A percentile compares a stretch with the other conserved stretches of the same genome.
These are phyloP conservation scores for Synergus laeviventris DNA, from an alignment of 2,888 invertebrate species.

Conservation along the genomic window DNA sequence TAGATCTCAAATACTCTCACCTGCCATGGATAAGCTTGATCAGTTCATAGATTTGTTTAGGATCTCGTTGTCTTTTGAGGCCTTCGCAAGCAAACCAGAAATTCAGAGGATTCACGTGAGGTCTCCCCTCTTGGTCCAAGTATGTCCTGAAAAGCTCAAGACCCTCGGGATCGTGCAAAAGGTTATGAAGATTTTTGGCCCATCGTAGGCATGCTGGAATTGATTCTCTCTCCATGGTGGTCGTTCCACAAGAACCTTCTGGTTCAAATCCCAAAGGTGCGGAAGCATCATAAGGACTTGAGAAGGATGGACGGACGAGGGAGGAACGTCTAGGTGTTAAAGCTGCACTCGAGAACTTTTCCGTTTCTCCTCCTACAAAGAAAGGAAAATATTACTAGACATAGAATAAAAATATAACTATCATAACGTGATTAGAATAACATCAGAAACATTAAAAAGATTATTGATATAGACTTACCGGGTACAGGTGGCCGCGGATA, in stretches of 20 bases:
- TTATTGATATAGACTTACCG: constrained; percentile 80
- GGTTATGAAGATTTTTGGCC: constrained; percentile 89
- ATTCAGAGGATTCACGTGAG: constrained; percentile 88
- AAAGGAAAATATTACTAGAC: background rate
- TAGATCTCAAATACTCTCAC: constrained; percentile 47
- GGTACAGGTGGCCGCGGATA: constrained; percentile 91
- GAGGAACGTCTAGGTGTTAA: constrained; percentile 76
- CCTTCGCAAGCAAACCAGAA: constrained; percentile 97
- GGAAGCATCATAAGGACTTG: constrained; percentile 71
- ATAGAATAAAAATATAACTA: background rate
- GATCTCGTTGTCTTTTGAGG: constrained; percentile 87
- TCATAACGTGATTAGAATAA: background rate
- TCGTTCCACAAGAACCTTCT: constrained; percentile 78
- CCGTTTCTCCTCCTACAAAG: constrained; percentile 73
- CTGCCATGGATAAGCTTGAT: constrained; percentile 89
- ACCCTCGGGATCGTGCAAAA: constrained; percentile 92
- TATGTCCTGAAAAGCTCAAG: constrained; percentile 91
- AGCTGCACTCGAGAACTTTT: constrained; percentile 63
- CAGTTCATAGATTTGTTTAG: constrained; percentile 84
- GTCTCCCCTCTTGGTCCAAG: constrained; percentile 86
- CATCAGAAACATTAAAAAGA: background rate
- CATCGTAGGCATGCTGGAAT: constrained; percentile 90
- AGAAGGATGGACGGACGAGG: constrained; percentile 65
- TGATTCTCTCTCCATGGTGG: constrained; percentile 73
- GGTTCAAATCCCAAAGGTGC: constrained; percentile 79